Percentiles rank a stretch among this genome's conserved stretches.
These are phyloP conservation scores for Cydia pomonella DNA, from an alignment of 1,140 invertebrate species.

Conservation along the genomic window DNA sequence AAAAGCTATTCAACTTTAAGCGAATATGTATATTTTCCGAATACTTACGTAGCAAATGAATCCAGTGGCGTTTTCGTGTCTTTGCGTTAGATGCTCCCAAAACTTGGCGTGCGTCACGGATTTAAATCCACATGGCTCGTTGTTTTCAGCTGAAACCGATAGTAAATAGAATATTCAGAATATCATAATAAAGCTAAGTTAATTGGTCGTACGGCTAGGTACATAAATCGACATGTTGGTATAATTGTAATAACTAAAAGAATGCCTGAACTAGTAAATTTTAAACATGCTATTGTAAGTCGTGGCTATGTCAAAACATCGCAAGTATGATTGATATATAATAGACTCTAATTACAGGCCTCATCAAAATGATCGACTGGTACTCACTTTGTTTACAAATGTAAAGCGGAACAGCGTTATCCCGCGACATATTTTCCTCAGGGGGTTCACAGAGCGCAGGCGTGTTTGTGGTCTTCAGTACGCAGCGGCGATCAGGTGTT, in stretches of 20 bases:
- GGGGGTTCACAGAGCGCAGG: constrained; percentile 27
- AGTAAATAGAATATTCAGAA: background rate
- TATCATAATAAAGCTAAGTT: background rate
- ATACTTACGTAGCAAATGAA: constrained; percentile 19
- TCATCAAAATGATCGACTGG: background rate
- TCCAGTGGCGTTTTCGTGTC: background rate
- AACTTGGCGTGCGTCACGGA: constrained; percentile 21
- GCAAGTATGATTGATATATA: constrained; percentile 1
- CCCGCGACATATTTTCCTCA: constrained; percentile 49
- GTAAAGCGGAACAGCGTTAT: constrained; percentile 61
- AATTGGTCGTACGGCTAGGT: no score
- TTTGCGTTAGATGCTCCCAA: constrained; percentile 25
- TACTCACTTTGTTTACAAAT: constrained; percentile 56
- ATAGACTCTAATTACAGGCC: background rate
- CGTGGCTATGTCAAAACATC: background rate
- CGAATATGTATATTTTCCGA: background rate
- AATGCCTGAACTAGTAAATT: background rate
- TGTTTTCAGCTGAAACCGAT: constrained; percentile 5
- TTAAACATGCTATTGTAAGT: background rate
- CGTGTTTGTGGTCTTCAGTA: constrained; percentile 18
- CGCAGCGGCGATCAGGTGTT: background rate
- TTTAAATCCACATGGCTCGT: constrained; percentile 3
- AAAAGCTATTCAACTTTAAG: background rate
- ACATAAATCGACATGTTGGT: background rate
- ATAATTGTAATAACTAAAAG: background rate